Percentiles rank a stretch among this genome's conserved stretches.
These are phyloP conservation scores for Anodontia alba DNA, from an alignment of 2,888 invertebrate genomes.

Conservation along the genomic window DNA sequence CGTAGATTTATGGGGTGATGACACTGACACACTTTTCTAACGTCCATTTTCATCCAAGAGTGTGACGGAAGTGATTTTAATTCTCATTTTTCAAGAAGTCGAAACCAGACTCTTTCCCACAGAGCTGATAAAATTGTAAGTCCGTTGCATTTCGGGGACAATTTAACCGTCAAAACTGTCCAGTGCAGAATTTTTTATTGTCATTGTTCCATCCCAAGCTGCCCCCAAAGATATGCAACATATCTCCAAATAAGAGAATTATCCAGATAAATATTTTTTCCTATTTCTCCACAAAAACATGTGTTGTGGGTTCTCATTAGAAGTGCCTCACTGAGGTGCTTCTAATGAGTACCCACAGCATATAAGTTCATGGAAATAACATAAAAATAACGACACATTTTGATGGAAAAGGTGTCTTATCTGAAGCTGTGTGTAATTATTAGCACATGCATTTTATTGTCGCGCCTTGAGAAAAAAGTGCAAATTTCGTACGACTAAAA, in stretches of 20 bases:
- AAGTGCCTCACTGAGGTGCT: too few relatives aligned
- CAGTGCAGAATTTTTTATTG: slow-evolving; percentile 43
- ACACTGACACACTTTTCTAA: slow-evolving; percentile 6
- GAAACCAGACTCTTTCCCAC: slow-evolving; percentile 30
- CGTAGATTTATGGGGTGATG: background rate
- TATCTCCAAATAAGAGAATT: too few relatives aligned
- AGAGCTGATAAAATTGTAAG: slow-evolving; percentile 39
- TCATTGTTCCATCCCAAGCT: slow-evolving; percentile 42
- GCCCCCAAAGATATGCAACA: slow-evolving; percentile 43
- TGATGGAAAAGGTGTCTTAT: too few relatives aligned
- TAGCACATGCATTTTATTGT: slow-evolving; percentile 55
- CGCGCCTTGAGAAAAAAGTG: slow-evolving; percentile 36
- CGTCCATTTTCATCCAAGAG: background rate
- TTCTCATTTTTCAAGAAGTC: slow-evolving; percentile 25
- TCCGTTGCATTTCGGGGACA: slow-evolving; percentile 23
- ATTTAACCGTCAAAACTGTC: slow-evolving; percentile 33
- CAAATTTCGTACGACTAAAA: slow-evolving; percentile 31
- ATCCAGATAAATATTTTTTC: too few relatives aligned
- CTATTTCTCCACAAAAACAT: too few relatives aligned
- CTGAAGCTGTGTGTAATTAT: slow-evolving; percentile 41
- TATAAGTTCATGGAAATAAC: too few relatives aligned
- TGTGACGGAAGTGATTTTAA: slow-evolving; percentile 16
- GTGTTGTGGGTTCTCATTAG: too few relatives aligned
- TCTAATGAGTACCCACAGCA: too few relatives aligned
- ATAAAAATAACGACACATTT: too few relatives aligned